Evolutionary conservation across 2,113 vertebrate species (phyloP).

Genomic region (Eleginops maclovinus): DNA sequence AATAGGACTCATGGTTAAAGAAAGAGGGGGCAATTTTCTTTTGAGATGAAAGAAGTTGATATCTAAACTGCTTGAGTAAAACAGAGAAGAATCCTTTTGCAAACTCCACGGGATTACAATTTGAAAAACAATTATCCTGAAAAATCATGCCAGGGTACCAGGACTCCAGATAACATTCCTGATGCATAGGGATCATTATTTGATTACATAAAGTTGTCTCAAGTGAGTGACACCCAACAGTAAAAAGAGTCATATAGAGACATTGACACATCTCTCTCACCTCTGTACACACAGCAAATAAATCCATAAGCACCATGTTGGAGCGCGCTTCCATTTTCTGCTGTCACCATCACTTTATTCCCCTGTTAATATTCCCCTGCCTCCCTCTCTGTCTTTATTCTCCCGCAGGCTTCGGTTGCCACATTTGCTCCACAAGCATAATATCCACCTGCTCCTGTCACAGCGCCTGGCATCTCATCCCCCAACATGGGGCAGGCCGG

Average conservation of each 20-base stretch:
- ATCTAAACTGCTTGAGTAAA: not conserved
- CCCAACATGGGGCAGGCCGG: conserved; percentile 15
- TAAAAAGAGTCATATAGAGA: conserved; percentile 36
- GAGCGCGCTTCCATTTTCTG: conserved; percentile 70
- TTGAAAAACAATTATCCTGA: not conserved
- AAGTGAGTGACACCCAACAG: conserved; percentile 29
- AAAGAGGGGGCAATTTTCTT: not conserved
- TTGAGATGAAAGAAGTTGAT: conserved; percentile 3
- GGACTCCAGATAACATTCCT: conserved; percentile 6
- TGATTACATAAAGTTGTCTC: conserved; percentile 25
- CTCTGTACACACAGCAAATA: conserved; percentile 46
- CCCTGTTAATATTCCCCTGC: conserved; percentile 72
- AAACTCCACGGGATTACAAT: conserved; percentile 22
- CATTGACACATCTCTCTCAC: conserved; percentile 32
- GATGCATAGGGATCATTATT: conserved; percentile 40
- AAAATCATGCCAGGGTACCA: not conserved
- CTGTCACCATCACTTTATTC: conserved; percentile 79
- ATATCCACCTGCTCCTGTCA: conserved; percentile 68
- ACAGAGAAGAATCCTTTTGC: conserved; percentile 9
- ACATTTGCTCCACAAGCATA: conserved; percentile 66
- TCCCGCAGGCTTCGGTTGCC: conserved; percentile 54
- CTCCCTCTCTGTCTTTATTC: conserved; percentile 37
- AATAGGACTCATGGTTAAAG: not conserved
- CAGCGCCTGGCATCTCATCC: conserved; percentile 44
- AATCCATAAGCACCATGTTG: conserved; percentile 71